A percentile compares a stretch with the other conserved stretches of the same genome.
These are phyloP conservation scores for Proterorhinus semilunaris DNA, from an alignment of 2,113 vertebrate genomes.

Conservation along the genomic window DNA sequence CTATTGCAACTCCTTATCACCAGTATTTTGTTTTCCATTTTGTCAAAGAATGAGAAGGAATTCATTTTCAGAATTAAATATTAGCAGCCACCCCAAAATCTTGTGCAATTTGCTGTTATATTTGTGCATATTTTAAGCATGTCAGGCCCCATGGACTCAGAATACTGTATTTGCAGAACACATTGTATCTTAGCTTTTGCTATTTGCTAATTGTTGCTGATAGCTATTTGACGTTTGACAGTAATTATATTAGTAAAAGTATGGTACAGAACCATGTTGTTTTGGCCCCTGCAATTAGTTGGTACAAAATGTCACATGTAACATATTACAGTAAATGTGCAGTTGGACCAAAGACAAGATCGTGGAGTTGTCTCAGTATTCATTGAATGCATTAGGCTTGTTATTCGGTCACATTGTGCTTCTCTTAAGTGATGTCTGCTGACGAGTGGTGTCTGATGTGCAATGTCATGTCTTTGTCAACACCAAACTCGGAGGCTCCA, in stretches of 20 bases:
- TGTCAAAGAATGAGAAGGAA: neutral
- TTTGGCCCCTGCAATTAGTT: neutral
- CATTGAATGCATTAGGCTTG: neutral
- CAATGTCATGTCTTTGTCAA: constrained; percentile 32
- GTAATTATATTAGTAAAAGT: too few relatives aligned
- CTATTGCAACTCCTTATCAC: neutral
- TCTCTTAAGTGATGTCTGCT: constrained; percentile 25
- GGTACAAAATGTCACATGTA: neutral
- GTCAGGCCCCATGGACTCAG: too few relatives aligned
- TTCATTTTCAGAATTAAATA: too few relatives aligned
- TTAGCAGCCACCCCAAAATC: too few relatives aligned
- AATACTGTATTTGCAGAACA: too few relatives aligned
- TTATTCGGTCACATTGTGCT: neutral
- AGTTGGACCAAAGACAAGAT: neutral
- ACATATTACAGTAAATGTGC: neutral
- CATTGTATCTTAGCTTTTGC: too few relatives aligned
- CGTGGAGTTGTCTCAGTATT: neutral
- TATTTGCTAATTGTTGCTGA: too few relatives aligned
- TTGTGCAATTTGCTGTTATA: too few relatives aligned
- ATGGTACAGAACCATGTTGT: too few relatives aligned
- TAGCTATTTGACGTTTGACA: too few relatives aligned
- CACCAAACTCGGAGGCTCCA: constrained; percentile 4
- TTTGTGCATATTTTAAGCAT: too few relatives aligned
- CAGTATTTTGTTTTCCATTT: neutral
- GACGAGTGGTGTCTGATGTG: constrained; percentile 6